These are phyloP conservation scores for Drosophila robusta DNA, from an alignment of 2,888 invertebrate genomes.

Conservation along the genomic window DNA sequence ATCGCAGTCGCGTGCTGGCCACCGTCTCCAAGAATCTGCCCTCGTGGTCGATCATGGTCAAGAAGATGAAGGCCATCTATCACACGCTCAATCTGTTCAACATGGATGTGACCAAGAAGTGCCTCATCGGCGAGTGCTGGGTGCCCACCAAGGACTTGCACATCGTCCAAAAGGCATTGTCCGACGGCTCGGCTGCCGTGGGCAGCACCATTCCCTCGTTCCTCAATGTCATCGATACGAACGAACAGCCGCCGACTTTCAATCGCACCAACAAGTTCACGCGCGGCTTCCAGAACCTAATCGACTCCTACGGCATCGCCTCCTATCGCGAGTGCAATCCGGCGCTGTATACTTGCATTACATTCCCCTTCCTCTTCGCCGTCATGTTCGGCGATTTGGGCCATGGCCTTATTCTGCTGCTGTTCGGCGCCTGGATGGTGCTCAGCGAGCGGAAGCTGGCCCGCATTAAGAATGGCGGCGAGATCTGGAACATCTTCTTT, in stretches of 20 bases:
- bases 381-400: constrained; percentile 98
- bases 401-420: constrained; percentile 93
- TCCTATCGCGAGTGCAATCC: constrained; percentile 97
- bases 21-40: constrained; percentile 94
- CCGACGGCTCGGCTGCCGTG: constrained; percentile 93
- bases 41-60: constrained; percentile 93
- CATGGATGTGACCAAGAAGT: constrained; percentile 96
- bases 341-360: constrained; percentile 94
- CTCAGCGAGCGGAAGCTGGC: constrained; percentile 91
- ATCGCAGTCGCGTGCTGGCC: constrained; percentile 92
- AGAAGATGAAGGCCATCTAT: constrained; percentile 97
- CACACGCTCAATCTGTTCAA: constrained; percentile 97
- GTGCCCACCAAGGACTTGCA: constrained; percentile 91
- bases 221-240: constrained; percentile 94
- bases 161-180: constrained; percentile 91
- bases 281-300: constrained; percentile 95
- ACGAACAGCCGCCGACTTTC: constrained; percentile 95
- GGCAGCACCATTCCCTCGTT: constrained; percentile 97
- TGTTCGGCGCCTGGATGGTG: constrained; percentile 94
- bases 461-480: constrained; percentile 90
- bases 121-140: constrained; percentile 96
- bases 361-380: constrained; percentile 97
- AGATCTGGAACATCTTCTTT: constrained; percentile 99
- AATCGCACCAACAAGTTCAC: constrained; percentile 97
- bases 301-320: constrained; percentile 97